Percentiles rank a stretch among this genome's conserved stretches.
Conservation (phyloP, 2,113 vertebrate species). For the Larimichthys crocea region DNA sequence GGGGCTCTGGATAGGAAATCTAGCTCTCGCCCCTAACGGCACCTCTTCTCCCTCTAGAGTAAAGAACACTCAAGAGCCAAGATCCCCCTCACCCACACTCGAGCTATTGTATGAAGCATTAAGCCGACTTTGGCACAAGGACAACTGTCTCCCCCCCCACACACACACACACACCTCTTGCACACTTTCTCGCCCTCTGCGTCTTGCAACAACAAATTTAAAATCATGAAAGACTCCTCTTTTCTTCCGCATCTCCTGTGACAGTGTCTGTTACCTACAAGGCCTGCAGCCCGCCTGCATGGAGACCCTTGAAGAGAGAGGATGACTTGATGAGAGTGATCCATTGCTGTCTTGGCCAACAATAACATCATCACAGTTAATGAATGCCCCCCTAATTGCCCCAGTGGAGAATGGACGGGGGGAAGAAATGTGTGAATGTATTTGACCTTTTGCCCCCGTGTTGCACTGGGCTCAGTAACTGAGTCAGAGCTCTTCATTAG, state of each 20-base stretch:
- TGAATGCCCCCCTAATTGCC: conserved; percentile 59
- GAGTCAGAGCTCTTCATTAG: conserved; percentile 68
- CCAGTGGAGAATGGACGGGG: conserved; percentile 2
- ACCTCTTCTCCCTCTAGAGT: conserved; percentile 58
- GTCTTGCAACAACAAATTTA: conserved; percentile 38
- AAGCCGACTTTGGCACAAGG: conserved; percentile 61
- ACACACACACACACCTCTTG: conserved; percentile 35
- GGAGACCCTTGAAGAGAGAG: not conserved
- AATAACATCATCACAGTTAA: conserved; percentile 64
- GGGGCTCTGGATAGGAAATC: conserved; percentile 60
- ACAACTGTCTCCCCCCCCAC: conserved; percentile 43
- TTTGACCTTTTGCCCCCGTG: conserved; percentile 67
- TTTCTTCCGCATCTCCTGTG: conserved; percentile 26
- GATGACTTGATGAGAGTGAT: conserved; percentile 35
- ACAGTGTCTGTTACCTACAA: conserved; percentile 29
- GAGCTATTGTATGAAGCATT: conserved; percentile 59
- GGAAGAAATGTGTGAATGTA: conserved; percentile 65
- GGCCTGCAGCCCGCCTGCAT: not conserved
- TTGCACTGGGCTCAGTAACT: conserved; percentile 58
- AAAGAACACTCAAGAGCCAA: conserved; percentile 57
- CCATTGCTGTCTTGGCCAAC: conserved; percentile 38
- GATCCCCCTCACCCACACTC: conserved; percentile 68
- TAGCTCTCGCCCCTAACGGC: conserved; percentile 41
- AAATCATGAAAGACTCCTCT: conserved; percentile 40
- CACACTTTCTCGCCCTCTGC: conserved; percentile 40